Base-by-base conservation (phyloP, 1,140 invertebrate species). In the Pectinophora gossypiella region DNA sequence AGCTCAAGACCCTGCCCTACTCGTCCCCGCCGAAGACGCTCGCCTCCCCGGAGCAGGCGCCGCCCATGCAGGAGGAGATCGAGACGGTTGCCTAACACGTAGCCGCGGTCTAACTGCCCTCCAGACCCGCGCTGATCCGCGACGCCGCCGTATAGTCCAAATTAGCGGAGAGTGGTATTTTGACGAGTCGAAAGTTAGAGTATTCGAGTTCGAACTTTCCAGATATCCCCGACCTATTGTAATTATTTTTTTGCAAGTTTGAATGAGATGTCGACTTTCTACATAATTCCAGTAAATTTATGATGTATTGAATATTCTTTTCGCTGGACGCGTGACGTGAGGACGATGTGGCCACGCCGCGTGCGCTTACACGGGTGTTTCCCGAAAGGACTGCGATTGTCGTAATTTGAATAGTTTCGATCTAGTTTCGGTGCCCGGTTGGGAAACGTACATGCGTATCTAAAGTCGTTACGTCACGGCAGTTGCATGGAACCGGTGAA, bases 1-100 rank as follows among this genome's bases (percentile, higher is more conserved):
- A 95, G 63, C 90, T 95, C 4, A 92, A 94, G 59, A 89, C 90
- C 1, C 85, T 92, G 7, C 94, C 94, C 0, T 96, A 95, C 68
- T 90, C 91, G 2, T 20, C 73, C n/a, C 72, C 79, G 1, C 49
- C 75, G 16, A 76, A 79, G 43, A n/a, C n/a, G n/a, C 56, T 74
- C 15, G 40, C 68, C 0, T 51, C 72, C 0, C 63, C 72, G 0
- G 74, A 80, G 3, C 74, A 80, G 23, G 44, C 72, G 22, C 32
- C 72, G 1, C 60, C 66, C 0, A 56, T 86, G 21, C 63, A 78
- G 15, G 85, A 89, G 48, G 85, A 88, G 43, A 87, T 89, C 43
- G 82, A 88, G 50, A 87, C 85, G 18, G 59, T 82, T 62, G 87
- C 85, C 57, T 89, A 87, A 76, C 57, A 53, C 43, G 45, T 36